These are phyloP conservation scores for Syrista parreyssii DNA, from an alignment of 2,888 invertebrate genomes.

Conservation along the genomic window DNA sequence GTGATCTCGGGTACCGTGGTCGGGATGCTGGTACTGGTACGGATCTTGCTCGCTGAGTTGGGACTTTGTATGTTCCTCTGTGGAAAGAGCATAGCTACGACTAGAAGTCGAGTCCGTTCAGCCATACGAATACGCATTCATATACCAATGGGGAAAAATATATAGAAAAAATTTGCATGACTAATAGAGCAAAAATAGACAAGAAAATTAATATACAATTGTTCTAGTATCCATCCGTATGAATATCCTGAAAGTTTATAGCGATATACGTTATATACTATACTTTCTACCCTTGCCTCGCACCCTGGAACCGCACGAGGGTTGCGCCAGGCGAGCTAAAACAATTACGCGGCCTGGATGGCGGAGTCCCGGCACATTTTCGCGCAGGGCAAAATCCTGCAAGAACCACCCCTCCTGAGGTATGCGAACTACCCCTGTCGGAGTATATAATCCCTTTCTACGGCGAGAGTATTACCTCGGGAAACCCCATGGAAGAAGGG, in stretches of 20 bases:
- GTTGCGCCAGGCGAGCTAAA: slow-evolving; percentile 42
- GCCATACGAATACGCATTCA: not conserved
- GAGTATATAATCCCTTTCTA: slow-evolving; percentile 39
- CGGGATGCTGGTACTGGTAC: not conserved
- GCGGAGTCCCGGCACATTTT: slow-evolving; percentile 47
- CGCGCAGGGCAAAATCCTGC: slow-evolving; percentile 45
- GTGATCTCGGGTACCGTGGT: not conserved
- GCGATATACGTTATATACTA: not conserved
- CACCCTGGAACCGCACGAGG: not conserved
- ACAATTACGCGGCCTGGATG: slow-evolving; percentile 52
- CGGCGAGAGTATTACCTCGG: slow-evolving; percentile 39
- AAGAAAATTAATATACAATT: not conserved
- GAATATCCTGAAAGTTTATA: not conserved
- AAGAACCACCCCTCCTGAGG: slow-evolving; percentile 45
- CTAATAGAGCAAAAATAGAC: not conserved
- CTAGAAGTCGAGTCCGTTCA: not conserved
- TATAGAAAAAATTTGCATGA: not conserved
- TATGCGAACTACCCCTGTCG: slow-evolving; percentile 27
- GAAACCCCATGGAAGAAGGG: slow-evolving; percentile 38
- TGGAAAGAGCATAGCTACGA: not conserved
- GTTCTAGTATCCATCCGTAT: not conserved
- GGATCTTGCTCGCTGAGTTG: not conserved
- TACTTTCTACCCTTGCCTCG: not conserved
- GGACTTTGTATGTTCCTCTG: not conserved
- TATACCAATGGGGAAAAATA: not conserved